Evolutionary conservation across 2,888 invertebrate genomes (phyloP).

Genomic region (Erebia ligea): DNA sequence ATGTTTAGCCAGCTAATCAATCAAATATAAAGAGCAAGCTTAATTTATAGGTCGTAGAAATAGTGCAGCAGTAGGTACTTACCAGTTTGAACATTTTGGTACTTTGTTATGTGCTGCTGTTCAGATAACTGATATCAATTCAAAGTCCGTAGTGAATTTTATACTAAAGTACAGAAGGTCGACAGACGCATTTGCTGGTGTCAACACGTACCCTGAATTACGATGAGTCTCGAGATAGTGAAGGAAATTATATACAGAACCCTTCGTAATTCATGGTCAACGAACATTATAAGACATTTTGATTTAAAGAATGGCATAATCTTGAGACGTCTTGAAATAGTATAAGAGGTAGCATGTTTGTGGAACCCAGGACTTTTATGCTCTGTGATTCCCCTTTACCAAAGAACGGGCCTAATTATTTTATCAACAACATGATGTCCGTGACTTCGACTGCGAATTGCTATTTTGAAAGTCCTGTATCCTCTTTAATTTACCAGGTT

Average conservation of each 20-base stretch:
- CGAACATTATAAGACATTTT: background rate
- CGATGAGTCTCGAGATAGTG: slow-evolving; percentile 42
- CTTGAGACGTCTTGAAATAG: too few species aligned
- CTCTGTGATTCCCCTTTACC: too few species aligned
- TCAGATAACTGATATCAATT: slow-evolving; percentile 55
- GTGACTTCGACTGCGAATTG: too few species aligned
- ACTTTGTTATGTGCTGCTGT: slow-evolving; percentile 42
- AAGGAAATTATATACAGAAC: slow-evolving; percentile 34
- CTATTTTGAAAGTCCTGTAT: too few species aligned
- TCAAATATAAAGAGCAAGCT: too few species aligned
- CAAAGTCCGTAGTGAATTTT: slow-evolving; percentile 45
- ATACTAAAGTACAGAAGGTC: slow-evolving; percentile 60
- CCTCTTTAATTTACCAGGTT: too few species aligned
- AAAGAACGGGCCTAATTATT: too few species aligned
- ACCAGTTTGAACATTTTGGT: slow-evolving; percentile 55
- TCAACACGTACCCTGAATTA: slow-evolving; percentile 48
- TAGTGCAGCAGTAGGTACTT: slow-evolving; percentile 31
- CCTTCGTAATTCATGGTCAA: slow-evolving; percentile 15
- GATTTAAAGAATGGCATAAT: background rate
- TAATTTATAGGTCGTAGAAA: background rate
- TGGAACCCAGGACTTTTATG: background rate
- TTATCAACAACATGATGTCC: background rate
- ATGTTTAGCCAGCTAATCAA: too few species aligned
- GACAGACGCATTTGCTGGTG: slow-evolving; percentile 43
- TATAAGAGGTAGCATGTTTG: background rate